These are phyloP conservation scores for Ochropleura leucogaster DNA, from an alignment of 2,888 invertebrate species.

Conservation along the genomic window DNA sequence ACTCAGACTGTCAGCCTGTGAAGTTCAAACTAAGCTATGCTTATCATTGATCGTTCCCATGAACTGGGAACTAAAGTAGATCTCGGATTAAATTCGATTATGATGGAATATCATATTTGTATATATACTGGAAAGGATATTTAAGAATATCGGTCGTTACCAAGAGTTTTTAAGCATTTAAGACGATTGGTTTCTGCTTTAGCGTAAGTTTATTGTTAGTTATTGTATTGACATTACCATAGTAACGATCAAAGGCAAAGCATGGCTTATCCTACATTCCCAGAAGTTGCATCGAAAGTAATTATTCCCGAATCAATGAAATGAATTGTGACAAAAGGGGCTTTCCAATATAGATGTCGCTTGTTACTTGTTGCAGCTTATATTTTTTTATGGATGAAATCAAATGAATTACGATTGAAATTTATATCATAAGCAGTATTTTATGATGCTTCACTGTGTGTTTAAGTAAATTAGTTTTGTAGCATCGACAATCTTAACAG, in stretches of 20 bases:
- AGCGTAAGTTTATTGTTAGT: conserved; percentile 12
- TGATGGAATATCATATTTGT: too few species aligned
- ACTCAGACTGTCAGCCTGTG: conserved; percentile 6
- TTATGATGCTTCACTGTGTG: conserved; percentile 71
- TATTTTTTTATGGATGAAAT: conserved; percentile 49
- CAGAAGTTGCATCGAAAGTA: conserved; percentile 25
- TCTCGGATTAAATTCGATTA: conserved; percentile 7
- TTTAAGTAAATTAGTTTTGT: conserved; percentile 77
- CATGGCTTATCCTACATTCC: conserved; percentile 42
- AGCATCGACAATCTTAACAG: conserved; percentile 66
- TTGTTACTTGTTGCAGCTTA: conserved; percentile 58
- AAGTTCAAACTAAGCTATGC: not conserved
- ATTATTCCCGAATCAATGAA: conserved; percentile 43
- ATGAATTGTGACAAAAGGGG: conserved; percentile 61
- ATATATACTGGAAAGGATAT: too few species aligned
- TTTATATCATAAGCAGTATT: conserved; percentile 69
- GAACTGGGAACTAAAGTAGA: conserved; percentile 14
- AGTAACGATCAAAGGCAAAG: conserved; percentile 32
- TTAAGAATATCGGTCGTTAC: conserved; percentile 8
- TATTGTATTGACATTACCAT: conserved; percentile 29
- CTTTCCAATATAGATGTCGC: conserved; percentile 68
- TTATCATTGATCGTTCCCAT: conserved; percentile 23
- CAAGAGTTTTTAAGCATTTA: not conserved
- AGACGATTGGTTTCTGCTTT: conserved; percentile 7
- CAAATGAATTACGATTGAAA: conserved; percentile 55